phyloP scores from a whole-genome alignment of 2,888 invertebrate genomes.

The Xylota segnis region DNA sequence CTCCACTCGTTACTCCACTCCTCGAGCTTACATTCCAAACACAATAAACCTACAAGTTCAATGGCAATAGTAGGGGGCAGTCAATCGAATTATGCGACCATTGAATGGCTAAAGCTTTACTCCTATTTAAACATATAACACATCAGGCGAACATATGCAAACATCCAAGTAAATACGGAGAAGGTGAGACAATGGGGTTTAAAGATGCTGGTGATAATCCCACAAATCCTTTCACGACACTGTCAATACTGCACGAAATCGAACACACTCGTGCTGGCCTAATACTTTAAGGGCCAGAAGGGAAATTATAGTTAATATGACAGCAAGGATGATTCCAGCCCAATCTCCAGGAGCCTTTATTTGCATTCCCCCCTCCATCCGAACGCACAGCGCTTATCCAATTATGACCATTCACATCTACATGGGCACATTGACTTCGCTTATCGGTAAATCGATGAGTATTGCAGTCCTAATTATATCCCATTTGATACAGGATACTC shows the following conservation, averaged over 20 bases:
- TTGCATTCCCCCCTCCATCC: not conserved
- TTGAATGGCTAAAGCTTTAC: no score
- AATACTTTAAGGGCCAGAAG: not conserved
- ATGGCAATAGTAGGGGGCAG: no score
- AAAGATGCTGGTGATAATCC: not conserved
- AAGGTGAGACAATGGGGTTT: no score
- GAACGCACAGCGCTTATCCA: not conserved
- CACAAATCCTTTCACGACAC: not conserved
- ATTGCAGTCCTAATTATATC: conserved; percentile 2
- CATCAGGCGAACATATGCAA: no score
- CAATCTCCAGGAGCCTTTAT: not conserved
- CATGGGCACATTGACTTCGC: not conserved
- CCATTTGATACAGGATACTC: not conserved
- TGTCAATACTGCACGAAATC: not conserved
- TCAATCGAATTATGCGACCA: no score
- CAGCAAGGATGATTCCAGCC: not conserved
- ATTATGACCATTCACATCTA: not conserved
- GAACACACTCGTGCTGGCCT: not conserved
- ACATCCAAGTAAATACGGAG: no score
- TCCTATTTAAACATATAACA: no score
- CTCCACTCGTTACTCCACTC: no score
- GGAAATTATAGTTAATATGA: not conserved
- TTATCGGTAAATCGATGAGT: not conserved
- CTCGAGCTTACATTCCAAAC: no score
- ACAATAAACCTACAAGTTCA: no score